phyloP scores from a whole-genome alignment of 2,113 vertebrate species.

The Casuarius casuarius region DNA sequence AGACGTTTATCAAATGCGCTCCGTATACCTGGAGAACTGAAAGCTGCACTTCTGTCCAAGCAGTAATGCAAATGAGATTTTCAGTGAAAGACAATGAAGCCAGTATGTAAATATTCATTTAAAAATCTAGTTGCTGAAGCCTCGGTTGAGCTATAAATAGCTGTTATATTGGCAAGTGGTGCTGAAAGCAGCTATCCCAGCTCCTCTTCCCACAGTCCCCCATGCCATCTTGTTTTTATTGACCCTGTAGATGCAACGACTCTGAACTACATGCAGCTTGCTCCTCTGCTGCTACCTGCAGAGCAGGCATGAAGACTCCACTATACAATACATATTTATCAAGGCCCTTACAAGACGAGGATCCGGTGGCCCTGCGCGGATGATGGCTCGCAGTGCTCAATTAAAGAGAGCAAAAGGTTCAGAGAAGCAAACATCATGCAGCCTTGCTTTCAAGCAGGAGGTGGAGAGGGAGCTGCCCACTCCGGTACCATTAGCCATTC shows the following conservation, averaged over 20 bases:
- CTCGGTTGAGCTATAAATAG: constrained; percentile 60
- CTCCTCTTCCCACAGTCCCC: constrained; percentile 38
- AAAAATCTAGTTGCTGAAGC: constrained; percentile 54
- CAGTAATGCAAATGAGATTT: constrained; percentile 57
- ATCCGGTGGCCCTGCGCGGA: neutral
- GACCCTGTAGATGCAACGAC: neutral
- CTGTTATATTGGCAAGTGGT: constrained; percentile 57
- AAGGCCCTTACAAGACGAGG: constrained; percentile 1
- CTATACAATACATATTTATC: constrained; percentile 52
- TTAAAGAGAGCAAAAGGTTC: constrained; percentile 39
- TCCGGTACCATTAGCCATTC: neutral
- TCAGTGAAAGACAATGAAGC: constrained; percentile 30
- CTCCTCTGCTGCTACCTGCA: constrained; percentile 26
- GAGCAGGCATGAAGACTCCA: constrained; percentile 35
- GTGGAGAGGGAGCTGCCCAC: neutral
- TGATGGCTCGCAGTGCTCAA: constrained; percentile 36
- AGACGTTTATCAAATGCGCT: neutral
- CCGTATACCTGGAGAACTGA: neutral
- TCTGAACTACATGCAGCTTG: neutral
- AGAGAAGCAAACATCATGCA: neutral
- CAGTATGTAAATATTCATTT: constrained; percentile 68
- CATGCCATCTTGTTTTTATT: constrained; percentile 38
- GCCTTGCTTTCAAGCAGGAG: constrained; percentile 4
- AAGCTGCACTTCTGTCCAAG: neutral
- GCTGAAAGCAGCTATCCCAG: constrained; percentile 45